Base-by-base conservation (phyloP, 1,140 invertebrate genomes). In the Caenorhabditis inopinata region DNA sequence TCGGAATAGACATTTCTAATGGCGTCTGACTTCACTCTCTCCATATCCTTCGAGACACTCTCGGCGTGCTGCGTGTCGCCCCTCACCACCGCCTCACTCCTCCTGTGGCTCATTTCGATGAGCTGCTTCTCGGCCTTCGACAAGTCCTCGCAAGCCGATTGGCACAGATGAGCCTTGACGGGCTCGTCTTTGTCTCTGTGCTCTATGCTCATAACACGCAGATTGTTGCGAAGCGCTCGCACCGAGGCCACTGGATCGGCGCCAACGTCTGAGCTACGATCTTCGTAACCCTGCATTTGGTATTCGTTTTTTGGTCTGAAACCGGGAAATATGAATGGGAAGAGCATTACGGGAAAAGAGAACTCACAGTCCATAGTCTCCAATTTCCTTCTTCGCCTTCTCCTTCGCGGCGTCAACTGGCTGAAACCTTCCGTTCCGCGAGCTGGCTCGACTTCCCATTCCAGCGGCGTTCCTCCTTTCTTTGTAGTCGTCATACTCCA, bases 401-500 rank as follows among this genome's bases (percentile, higher is more conserved):
- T 68, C 58, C 11, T 68, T 68, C 12, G 35, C 58, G 9, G 11
- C n/a, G n/a, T 68, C 58, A 18, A 68, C 12, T 2, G 58, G 58
- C 27, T 68, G 35, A 32, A 68, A 68, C 21, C 58, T 29, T 27
- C 58, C 58, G 12, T 68, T 68, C 16, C 58, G n/a, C 9, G 58
- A 68, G 27, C 58, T 68, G 9, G 58, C 58, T 7, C 58, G 58
- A 68, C 32, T 68, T 68, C 58, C 58, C 6, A 68, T 68, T 68
- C 58, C 58, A 68, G 58, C 58, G 3, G 58, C 58, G 21, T 68
- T 68, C 32, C 58, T 35, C 23, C 58, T 35, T 42, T 68, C 58
- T 42, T 68, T 68, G n/a, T 68, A 68, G 23, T 68, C 58, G 27
- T 68, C 58, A 38, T 68, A 68, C 32, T 68, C 58, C 58, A 68